Evolutionary conservation across 2,113 vertebrate genomes (phyloP), one percentile per base, ranked within the genome.

Genomic region (Cercopithecus mona): DNA sequence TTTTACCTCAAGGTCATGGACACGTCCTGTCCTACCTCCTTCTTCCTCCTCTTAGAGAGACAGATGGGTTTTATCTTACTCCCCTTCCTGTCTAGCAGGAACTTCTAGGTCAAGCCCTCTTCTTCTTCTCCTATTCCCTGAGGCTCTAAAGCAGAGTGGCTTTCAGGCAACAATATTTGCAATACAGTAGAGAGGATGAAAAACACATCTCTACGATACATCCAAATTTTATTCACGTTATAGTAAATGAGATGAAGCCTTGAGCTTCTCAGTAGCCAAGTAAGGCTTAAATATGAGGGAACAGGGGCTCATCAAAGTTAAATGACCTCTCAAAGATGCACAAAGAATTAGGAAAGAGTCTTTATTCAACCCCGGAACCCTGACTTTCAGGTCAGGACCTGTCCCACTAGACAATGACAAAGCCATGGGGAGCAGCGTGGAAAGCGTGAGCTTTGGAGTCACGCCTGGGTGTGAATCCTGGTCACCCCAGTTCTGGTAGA

Each of bases 341-440:
- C 0, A 0, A 70, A 75, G 11, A 43, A 22, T 38, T 30, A n/a
- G 57, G 0, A 1, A 35, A 48, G 83, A 38, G 23, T 55, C 40
- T 61, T 50, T n/a, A 43, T 12, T n/a, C 2, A 23, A 50, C 35
- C 32, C 3, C 2, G 4, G 27, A 45, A 35, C 5, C 30, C 48
- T 50, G 50, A 50, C 76, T 82, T 43, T 55, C 16, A 11, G 68
- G 40, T 18, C 40, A n/a, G 12, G 13, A 40, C 59, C 32, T 59
- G 45, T 22, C n/a, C 68, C 57, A 17, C 11, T 5, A 11, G 38
- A 14, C 70, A 23, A 17, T 32, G 84, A 75, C 32, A 57, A 76
- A 40, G 48, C 61, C 61, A 22, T 1, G 6, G 14, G 18, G 48
- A 27, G 40, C 14, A 1, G 16, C 0, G 2, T 25, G 45, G 32